Conservation (phyloP, 2,113 vertebrate species). For the Aramus guarauna region DNA sequence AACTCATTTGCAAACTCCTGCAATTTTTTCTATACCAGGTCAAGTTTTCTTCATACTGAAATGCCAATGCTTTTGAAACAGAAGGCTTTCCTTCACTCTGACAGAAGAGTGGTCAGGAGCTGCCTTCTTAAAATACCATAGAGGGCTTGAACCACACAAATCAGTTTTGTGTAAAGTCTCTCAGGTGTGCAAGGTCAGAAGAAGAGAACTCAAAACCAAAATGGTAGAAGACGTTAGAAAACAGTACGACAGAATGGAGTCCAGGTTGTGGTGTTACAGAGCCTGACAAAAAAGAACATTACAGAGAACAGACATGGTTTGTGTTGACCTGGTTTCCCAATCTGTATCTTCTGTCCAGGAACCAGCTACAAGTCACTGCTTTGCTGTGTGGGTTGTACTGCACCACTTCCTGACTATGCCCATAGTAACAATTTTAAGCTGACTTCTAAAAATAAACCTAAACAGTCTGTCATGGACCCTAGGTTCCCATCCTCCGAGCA, state of each 20-base stretch:
- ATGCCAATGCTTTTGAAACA: not conserved
- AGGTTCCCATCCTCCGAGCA: not conserved
- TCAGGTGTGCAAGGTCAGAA: not conserved
- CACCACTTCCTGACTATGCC: not conserved
- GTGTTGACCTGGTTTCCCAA: not conserved
- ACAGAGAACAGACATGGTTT: not conserved
- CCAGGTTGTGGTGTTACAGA: not conserved
- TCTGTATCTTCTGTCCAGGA: not conserved
- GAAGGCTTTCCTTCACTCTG: not conserved
- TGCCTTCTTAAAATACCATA: not conserved
- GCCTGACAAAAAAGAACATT: not conserved
- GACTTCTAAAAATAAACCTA: not conserved
- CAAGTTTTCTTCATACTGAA: not conserved
- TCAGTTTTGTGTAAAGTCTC: not conserved
- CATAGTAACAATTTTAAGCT: not conserved
- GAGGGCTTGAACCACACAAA: not conserved
- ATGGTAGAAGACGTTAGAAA: not conserved
- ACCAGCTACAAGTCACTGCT: not conserved
- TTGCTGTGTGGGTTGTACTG: not conserved
- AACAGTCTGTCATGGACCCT: not conserved
- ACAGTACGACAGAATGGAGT: not conserved
- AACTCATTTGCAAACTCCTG: not conserved
- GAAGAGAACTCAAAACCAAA: not conserved
- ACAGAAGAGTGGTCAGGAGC: not conserved
- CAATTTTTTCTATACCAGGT: not conserved